Conservation (phyloP, 2,113 vertebrate species). For the Xyrauchen texanus region DNA sequence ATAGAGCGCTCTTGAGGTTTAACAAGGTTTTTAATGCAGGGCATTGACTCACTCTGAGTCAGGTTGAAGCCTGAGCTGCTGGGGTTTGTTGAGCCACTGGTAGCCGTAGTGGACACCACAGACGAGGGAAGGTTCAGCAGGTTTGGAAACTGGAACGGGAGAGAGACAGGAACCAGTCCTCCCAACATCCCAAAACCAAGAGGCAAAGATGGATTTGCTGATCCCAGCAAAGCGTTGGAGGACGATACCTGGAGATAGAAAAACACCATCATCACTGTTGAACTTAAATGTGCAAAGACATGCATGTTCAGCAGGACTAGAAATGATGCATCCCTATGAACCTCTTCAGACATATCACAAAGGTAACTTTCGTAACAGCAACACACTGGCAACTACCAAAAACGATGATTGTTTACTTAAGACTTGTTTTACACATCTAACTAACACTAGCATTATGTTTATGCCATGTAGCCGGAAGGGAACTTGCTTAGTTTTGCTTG, state of each 20-base stretch:
- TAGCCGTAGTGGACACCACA: slow-evolving; percentile 76
- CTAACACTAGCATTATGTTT: no score
- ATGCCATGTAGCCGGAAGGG: no score
- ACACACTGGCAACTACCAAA: no score
- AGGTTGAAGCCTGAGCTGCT: slow-evolving; percentile 71
- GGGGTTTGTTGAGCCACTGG: slow-evolving; percentile 61
- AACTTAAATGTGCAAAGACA: not conserved
- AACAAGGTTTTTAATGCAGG: no score
- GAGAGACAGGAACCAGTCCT: slow-evolving; percentile 92
- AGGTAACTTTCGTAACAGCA: no score
- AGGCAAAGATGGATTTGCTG: slow-evolving; percentile 83
- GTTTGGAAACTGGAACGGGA: slow-evolving; percentile 95
- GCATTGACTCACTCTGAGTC: slow-evolving; percentile 72
- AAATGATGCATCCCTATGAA: no score
- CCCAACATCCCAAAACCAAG: slow-evolving; percentile 95
- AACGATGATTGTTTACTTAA: no score
- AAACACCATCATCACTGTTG: slow-evolving; percentile 21
- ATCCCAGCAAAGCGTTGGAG: slow-evolving; percentile 84
- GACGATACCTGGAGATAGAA: slow-evolving; percentile 82
- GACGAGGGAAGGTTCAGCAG: slow-evolving; percentile 86
- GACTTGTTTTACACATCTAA: no score
- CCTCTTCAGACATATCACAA: no score
- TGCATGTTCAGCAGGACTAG: not conserved
- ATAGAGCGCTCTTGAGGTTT: not conserved
- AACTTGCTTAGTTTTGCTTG: no score